Evolutionary conservation across 2,797 vertebrate species (phyloP).

Genomic region (Eulemur rubriventer): DNA sequence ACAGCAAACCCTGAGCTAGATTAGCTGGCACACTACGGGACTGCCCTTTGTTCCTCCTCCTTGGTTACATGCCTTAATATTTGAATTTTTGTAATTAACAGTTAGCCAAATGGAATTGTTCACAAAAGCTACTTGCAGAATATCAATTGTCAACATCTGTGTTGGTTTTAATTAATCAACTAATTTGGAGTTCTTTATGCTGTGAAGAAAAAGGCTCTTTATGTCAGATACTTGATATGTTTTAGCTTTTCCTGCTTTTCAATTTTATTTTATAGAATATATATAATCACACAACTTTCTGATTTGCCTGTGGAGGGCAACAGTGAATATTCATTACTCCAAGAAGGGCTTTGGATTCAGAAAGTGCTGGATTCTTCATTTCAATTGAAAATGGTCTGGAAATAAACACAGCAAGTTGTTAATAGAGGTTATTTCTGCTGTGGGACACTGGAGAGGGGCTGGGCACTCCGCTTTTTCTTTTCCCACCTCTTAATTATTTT

Average conservation of each 20-base stretch:
- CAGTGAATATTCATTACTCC: not conserved
- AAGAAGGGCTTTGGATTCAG: not conserved
- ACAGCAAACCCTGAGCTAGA: not conserved
- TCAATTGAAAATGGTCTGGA: not conserved
- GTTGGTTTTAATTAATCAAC: conserved; percentile 1
- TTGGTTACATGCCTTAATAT: not conserved
- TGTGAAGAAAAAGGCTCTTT: not conserved
- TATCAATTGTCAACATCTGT: not conserved
- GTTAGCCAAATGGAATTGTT: not conserved
- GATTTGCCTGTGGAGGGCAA: not conserved
- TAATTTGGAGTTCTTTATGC: not conserved
- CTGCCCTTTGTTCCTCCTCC: not conserved
- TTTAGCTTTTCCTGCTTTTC: not conserved
- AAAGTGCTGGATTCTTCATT: not conserved
- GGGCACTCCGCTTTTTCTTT: not conserved
- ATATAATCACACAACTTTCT: not conserved
- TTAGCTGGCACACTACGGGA: not conserved
- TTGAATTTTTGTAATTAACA: not conserved
- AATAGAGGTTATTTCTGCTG: not conserved
- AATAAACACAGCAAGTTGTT: not conserved
- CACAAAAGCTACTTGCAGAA: not conserved
- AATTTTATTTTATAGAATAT: not conserved
- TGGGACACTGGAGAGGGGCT: not conserved
- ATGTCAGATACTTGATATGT: not conserved
- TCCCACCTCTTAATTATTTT: not conserved